A percentile compares a stretch with the other conserved stretches of the same genome.
Conservation (phyloP, 2,797 vertebrate genomes). For the Percopsis omiscomaycus region DNA sequence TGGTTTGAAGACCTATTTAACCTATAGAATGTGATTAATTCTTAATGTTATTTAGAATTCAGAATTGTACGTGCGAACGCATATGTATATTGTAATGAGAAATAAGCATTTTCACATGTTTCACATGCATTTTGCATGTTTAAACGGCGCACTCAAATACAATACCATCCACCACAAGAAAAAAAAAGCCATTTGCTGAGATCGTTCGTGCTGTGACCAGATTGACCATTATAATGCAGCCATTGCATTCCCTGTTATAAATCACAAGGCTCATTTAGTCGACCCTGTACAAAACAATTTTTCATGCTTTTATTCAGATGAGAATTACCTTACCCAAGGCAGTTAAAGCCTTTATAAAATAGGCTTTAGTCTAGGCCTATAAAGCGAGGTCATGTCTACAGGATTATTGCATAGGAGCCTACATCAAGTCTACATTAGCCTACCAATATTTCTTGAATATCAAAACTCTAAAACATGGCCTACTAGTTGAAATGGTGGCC, state of each 20-base stretch:
- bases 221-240: background rate
- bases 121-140: background rate
- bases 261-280: conserved; percentile 4
- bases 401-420: background rate
- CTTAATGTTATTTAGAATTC: too few species aligned
- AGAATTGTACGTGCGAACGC: too few species aligned
- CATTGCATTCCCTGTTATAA: background rate
- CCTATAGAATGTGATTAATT: too few species aligned
- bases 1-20: too few species aligned
- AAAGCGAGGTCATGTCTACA: background rate
- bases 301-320: background rate
- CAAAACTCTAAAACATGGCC: background rate
- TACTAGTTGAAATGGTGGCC: conserved; percentile 8
- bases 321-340: background rate
- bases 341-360: conserved; percentile 2
- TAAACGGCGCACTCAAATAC: background rate
- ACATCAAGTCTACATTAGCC: too few species aligned
- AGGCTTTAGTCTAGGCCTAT: background rate
- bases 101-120: background rate
- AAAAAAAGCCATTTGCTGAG: background rate
- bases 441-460: too few species aligned
- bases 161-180: background rate
- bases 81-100: background rate
- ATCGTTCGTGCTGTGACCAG: background rate
- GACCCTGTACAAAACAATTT: background rate